Evolutionary conservation across 2,888 invertebrate genomes (phyloP).

Genomic region (Saturnia pavonia): DNA sequence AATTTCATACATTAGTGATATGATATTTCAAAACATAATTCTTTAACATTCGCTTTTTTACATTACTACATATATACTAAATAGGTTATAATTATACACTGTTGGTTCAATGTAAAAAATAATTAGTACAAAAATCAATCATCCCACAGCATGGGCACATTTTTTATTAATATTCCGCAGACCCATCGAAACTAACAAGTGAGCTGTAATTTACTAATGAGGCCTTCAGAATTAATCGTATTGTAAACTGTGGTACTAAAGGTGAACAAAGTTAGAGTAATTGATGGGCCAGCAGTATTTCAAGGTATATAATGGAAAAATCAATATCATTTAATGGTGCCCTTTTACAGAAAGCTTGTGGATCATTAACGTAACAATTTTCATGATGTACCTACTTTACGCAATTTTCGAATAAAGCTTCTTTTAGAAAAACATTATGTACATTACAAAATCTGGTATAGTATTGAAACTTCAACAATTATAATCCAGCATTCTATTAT

Average conservation of each 20-base stretch:
- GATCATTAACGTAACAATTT: neutral
- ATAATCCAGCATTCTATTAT: too few species aligned
- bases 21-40: neutral
- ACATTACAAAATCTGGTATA: too few species aligned
- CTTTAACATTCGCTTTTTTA: neutral
- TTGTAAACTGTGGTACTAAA: neutral
- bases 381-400: too few species aligned
- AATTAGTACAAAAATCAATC: neutral
- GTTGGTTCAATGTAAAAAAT: neutral
- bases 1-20: neutral
- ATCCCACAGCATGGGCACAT: neutral
- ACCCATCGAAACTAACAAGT: neutral
- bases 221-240: neutral
- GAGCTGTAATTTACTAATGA: neutral
- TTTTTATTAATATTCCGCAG: neutral
- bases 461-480: too few species aligned
- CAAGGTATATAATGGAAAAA: neutral
- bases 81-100: neutral
- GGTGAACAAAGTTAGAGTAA: neutral
- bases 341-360: neutral
- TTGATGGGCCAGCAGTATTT: neutral
- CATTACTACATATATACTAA: neutral
- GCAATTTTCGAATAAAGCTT: too few species aligned
- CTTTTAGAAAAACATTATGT: too few species aligned
- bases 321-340: neutral